These are phyloP conservation scores for Opisthocomus hoazin DNA, from an alignment of 2,113 vertebrate species.

Conservation along the genomic window DNA sequence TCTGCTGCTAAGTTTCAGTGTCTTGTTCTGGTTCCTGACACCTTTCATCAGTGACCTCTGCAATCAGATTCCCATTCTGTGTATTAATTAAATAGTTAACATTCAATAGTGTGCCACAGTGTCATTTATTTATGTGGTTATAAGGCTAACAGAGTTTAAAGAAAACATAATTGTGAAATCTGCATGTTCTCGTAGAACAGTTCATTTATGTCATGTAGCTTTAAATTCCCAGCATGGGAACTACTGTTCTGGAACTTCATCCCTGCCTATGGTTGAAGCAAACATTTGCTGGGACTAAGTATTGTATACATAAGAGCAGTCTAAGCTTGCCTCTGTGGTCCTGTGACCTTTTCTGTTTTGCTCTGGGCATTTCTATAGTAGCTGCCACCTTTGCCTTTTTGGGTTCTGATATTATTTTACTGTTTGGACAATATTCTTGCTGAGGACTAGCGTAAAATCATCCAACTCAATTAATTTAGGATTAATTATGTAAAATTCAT, in stretches of 20 bases:
- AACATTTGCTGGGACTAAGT: neutral
- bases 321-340: neutral
- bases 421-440: neutral
- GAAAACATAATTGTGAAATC: neutral
- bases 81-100: neutral
- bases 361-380: neutral
- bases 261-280: neutral
- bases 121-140: neutral
- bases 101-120: neutral
- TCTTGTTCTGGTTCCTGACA: slow-evolving; percentile 6
- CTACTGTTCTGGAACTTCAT: neutral
- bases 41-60: slow-evolving; percentile 2
- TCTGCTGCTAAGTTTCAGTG: neutral
- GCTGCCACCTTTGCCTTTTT: neutral
- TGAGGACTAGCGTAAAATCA: neutral
- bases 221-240: neutral
- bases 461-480: neutral
- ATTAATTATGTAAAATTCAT: neutral
- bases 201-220: neutral
- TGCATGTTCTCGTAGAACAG: neutral
- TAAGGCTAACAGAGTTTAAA: neutral
- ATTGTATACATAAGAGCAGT: neutral
- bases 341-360: neutral
- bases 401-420: neutral
- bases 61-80: neutral